phyloP scores from a whole-genome alignment of 2,888 invertebrate species.

The Oeneis ivallda region DNA sequence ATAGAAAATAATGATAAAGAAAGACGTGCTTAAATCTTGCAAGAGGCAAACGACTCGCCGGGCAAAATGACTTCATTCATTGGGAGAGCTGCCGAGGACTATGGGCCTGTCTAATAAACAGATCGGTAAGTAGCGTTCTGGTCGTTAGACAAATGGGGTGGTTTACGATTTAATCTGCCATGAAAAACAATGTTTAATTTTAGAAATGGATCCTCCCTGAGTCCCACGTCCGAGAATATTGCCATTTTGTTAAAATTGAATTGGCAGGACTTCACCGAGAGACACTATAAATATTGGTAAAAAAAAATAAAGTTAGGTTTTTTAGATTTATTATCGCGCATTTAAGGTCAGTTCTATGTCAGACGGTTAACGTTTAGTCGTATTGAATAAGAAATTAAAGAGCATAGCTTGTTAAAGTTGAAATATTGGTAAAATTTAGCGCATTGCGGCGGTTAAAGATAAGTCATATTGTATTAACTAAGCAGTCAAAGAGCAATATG shows the following conservation, averaged over 20 bases:
- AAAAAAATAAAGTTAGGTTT: too few relatives aligned
- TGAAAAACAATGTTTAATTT: background rate
- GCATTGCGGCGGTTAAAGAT: too few relatives aligned
- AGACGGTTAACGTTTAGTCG: too few relatives aligned
- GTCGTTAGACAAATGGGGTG: constrained; percentile 17
- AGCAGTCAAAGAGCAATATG: too few relatives aligned
- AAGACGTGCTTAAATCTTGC: constrained; percentile 36
- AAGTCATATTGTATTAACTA: too few relatives aligned
- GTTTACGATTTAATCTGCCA: background rate
- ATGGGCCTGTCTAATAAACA: constrained; percentile 41
- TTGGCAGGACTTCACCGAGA: too few relatives aligned
- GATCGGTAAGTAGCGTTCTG: constrained; percentile 18
- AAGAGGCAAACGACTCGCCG: constrained; percentile 56
- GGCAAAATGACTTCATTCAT: constrained; percentile 64
- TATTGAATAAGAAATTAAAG: too few relatives aligned
- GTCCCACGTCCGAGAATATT: background rate
- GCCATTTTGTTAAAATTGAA: background rate
- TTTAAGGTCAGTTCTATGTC: too few relatives aligned
- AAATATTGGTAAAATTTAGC: too few relatives aligned
- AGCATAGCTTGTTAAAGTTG: too few relatives aligned
- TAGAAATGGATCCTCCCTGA: background rate
- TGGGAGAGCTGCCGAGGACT: constrained; percentile 38
- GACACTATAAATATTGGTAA: too few relatives aligned
- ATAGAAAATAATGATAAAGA: constrained; percentile 25
- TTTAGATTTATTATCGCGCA: too few relatives aligned